Evolutionary conservation across 2,797 vertebrate genomes (phyloP).

Genomic region (Takifugu rubripes): DNA sequence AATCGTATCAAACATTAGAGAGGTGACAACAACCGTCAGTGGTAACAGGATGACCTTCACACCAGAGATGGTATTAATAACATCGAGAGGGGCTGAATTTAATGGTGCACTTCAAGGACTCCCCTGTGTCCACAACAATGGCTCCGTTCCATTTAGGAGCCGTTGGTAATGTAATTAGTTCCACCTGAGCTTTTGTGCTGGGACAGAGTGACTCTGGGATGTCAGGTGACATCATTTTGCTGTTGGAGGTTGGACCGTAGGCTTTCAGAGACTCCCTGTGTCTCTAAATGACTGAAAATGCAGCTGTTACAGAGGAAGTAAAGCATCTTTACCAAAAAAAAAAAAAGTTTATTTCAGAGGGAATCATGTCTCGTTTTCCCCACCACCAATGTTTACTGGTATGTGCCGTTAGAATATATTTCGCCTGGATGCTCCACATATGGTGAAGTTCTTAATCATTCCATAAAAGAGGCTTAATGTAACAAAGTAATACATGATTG

Average conservation of each 20-base stretch:
- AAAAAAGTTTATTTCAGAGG: constrained; percentile 44
- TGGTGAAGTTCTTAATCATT: constrained; percentile 22
- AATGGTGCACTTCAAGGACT: constrained; percentile 7
- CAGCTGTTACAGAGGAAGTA: not conserved
- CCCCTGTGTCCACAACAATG: not conserved
- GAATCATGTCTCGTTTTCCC: constrained; percentile 34
- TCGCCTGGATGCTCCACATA: constrained; percentile 6
- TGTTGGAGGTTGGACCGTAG: not conserved
- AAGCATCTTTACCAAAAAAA: not conserved
- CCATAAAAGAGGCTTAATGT: constrained; percentile 28
- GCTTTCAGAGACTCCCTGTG: not conserved
- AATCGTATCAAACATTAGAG: not conserved
- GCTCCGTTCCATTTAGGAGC: not conserved
- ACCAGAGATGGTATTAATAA: constrained; percentile 11
- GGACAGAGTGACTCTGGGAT: not conserved
- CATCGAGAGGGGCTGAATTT: not conserved
- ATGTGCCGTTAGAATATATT: constrained; percentile 36
- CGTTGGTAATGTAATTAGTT: constrained; percentile 9
- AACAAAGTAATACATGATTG: constrained; percentile 24
- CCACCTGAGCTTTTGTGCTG: constrained; percentile 8
- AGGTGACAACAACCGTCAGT: not conserved
- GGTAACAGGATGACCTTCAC: constrained; percentile 2
- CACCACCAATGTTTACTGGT: constrained; percentile 15
- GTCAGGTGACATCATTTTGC: not conserved
- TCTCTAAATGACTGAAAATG: not conserved